Conservation (phyloP, 2,888 invertebrate genomes). For the Erynnis tages region DNA sequence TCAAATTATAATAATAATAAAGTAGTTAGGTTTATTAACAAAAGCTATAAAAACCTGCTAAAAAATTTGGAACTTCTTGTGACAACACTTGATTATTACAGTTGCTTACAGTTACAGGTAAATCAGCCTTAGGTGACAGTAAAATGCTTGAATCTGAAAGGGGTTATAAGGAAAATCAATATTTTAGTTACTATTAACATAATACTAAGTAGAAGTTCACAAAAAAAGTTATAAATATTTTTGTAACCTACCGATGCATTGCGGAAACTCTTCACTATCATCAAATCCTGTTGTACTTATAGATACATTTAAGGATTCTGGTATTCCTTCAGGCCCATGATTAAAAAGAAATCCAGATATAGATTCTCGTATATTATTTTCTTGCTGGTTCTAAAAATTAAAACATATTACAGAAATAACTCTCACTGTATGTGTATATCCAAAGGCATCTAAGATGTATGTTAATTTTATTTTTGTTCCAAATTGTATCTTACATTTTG, state of each 20-base stretch:
- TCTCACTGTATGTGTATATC: no score
- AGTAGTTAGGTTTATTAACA: no score
- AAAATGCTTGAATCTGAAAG: slow-evolving; percentile 63
- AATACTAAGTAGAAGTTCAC: no score
- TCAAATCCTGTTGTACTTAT: slow-evolving; percentile 62
- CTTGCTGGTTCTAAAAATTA: neutral
- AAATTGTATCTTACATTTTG: no score
- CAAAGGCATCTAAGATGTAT: no score
- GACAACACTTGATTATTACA: slow-evolving; percentile 45
- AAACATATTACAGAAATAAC: no score
- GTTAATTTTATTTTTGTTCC: no score
- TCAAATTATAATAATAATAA: no score
- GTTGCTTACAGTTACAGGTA: slow-evolving; percentile 37
- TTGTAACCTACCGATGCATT: slow-evolving; percentile 52
- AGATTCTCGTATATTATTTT: slow-evolving; percentile 27
- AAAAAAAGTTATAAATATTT: neutral
- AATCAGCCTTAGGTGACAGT: slow-evolving; percentile 66
- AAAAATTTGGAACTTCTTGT: slow-evolving; percentile 64
- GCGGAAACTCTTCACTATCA: slow-evolving; percentile 60
- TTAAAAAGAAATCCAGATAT: slow-evolving; percentile 54
- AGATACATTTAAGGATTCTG: slow-evolving; percentile 61
- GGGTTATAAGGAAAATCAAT: no score
- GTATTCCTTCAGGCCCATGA: slow-evolving; percentile 53
- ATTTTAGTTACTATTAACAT: no score
- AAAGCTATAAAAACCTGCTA: no score